Conservation (phyloP, 2,888 invertebrate genomes). For the Punctoribates punctum region DNA sequence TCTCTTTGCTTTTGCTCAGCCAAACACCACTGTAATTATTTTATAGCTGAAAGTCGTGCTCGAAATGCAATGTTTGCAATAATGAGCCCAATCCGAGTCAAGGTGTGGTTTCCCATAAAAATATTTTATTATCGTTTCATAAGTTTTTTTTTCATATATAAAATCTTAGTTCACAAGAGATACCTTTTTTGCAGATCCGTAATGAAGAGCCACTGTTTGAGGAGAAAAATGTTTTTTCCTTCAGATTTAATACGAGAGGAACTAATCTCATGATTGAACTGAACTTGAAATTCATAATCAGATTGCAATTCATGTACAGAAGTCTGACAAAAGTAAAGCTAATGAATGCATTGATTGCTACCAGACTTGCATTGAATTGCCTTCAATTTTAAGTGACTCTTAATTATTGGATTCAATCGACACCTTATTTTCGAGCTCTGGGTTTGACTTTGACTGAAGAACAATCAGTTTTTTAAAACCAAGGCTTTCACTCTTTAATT, state of each 20-base stretch:
- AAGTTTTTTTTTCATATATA: too few relatives aligned
- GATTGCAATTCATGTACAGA: background rate
- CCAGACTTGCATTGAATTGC: background rate
- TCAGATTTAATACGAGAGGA: background rate
- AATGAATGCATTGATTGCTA: background rate
- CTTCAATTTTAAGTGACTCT: background rate
- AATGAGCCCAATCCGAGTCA: background rate
- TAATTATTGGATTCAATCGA: too few relatives aligned
- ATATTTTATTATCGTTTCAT: background rate
- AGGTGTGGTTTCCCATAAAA: slow-evolving; percentile 6
- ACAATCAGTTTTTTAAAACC: too few relatives aligned
- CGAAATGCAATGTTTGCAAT: background rate
- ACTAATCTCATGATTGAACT: slow-evolving; percentile 5
- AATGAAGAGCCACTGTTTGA: too few relatives aligned
- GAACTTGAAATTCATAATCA: slow-evolving; percentile 11
- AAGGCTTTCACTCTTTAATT: too few relatives aligned
- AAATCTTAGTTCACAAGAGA: too few relatives aligned
- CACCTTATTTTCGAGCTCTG: too few relatives aligned
- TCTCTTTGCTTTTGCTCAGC: background rate
- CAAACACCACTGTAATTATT: slow-evolving; percentile 6
- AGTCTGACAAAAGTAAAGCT: background rate
- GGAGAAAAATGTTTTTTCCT: background rate
- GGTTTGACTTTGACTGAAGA: too few relatives aligned
- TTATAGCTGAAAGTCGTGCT: slow-evolving; percentile 12
- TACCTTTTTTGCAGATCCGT: too few relatives aligned